phyloP scores from a whole-genome alignment of 2,888 invertebrate genomes.

The Lepidochitona cinerea region DNA sequence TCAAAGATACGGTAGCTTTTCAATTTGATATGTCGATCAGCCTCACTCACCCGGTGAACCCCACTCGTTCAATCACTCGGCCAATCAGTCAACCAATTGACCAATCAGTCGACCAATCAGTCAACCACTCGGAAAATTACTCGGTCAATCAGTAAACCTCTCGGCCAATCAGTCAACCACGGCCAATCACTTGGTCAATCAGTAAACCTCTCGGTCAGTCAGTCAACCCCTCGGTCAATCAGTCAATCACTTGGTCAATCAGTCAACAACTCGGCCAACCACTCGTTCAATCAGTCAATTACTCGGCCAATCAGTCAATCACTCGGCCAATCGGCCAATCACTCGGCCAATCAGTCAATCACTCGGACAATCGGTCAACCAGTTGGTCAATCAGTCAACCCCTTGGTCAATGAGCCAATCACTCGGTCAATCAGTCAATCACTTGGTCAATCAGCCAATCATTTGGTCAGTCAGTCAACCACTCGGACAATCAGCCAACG shows the following conservation, averaged over 20 bases:
- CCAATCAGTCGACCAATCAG: neutral
- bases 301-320: too few species aligned
- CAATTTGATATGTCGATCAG: too few species aligned
- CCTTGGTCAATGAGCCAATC: neutral
- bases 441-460: neutral
- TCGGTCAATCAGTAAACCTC: neutral
- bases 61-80: neutral
- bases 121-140: neutral
- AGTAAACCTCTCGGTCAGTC: neutral
- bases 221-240: neutral
- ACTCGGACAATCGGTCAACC: neutral
- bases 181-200: neutral
- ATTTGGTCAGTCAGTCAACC: too few species aligned
- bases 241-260: neutral
- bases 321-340: neutral
- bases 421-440: neutral
- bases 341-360: neutral
- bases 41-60: too few species aligned
- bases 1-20: too few species aligned
- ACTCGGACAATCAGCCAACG: neutral
- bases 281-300: neutral
- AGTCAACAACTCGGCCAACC: too few species aligned
- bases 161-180: neutral
- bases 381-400: neutral
- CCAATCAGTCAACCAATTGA: neutral